Percentiles rank a stretch among this genome's conserved stretches.
Conservation (phyloP, 2,888 invertebrate species). For the Limnephilus lunatus region DNA sequence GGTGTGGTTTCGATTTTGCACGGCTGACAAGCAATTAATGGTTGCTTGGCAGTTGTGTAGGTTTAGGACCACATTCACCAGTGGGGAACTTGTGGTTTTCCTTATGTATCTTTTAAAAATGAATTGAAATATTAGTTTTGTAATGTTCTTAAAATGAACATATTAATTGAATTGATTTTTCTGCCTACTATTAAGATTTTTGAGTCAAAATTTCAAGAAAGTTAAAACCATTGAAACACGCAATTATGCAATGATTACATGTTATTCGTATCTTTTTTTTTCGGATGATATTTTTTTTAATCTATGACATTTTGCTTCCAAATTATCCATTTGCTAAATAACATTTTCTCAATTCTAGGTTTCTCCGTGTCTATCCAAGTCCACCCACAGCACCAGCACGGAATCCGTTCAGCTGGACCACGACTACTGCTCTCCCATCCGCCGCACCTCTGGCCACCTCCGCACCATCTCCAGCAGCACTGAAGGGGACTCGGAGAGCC, state of each 20-base stretch:
- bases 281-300: not conserved
- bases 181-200: too few relatives aligned
- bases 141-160: too few relatives aligned
- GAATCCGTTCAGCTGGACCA: constrained; percentile 76
- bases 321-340: not conserved
- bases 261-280: not conserved
- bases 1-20: too few relatives aligned
- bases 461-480: constrained; percentile 66
- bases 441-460: constrained; percentile 66
- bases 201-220: too few relatives aligned
- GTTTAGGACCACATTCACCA: too few relatives aligned
- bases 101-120: too few relatives aligned
- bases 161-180: too few relatives aligned
- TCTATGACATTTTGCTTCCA: not conserved
- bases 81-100: too few relatives aligned
- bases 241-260: not conserved
- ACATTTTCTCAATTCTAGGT: constrained; percentile 15
- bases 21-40: too few relatives aligned
- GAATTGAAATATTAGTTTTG: too few relatives aligned
- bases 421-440: constrained; percentile 75
- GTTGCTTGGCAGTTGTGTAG: too few relatives aligned
- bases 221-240: too few relatives aligned
- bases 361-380: constrained; percentile 40
- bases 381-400: constrained; percentile 44
- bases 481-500: constrained; percentile 67